Conservation (phyloP, 2,888 invertebrate species). For the Apamea anceps region DNA sequence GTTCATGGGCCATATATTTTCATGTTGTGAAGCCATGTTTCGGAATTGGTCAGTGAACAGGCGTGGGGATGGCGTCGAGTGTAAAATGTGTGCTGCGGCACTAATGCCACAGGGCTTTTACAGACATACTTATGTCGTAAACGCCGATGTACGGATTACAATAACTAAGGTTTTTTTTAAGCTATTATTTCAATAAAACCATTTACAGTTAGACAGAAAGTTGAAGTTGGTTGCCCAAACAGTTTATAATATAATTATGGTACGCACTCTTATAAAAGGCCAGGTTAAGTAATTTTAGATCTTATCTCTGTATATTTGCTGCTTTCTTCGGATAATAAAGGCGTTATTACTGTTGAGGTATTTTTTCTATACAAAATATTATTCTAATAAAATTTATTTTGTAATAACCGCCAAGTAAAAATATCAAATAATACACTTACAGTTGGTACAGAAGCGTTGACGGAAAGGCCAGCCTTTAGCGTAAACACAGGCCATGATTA, state of each 20-base stretch:
- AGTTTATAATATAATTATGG: too few relatives aligned
- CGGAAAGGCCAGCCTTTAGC: constrained; percentile 95
- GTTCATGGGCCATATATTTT: neutral
- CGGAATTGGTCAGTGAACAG: neutral
- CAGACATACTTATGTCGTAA: neutral
- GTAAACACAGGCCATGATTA: constrained; percentile 94
- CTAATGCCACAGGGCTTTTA: neutral
- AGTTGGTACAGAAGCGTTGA: constrained; percentile 92
- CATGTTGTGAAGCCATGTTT: neutral
- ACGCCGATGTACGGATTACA: neutral
- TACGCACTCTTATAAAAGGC: neutral
- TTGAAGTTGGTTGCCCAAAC: neutral
- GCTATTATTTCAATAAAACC: neutral
- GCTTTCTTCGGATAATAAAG: neutral
- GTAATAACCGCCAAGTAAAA: neutral
- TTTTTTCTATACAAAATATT: constrained; percentile 4
- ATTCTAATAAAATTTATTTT: neutral
- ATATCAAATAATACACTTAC: constrained; percentile 79
- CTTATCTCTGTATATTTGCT: neutral
- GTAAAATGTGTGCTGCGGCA: neutral
- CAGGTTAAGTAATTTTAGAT: neutral
- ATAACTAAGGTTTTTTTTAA: neutral
- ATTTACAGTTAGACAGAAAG: neutral
- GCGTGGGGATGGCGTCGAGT: too few relatives aligned
- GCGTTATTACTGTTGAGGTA: neutral